phyloP scores from a whole-genome alignment of 1,140 invertebrate genomes.

The Limonius californicus region DNA sequence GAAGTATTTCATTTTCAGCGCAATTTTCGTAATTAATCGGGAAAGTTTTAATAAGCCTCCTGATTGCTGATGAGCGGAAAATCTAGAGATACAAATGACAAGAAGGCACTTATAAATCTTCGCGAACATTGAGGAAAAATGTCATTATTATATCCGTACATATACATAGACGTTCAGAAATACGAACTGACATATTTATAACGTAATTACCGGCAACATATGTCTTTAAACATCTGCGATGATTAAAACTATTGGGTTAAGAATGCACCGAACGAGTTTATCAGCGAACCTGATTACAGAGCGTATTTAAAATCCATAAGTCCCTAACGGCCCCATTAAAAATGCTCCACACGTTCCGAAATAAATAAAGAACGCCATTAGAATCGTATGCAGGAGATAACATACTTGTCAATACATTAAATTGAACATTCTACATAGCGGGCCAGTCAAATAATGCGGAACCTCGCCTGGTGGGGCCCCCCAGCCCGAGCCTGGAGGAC shows the following conservation, averaged over 20 bases:
- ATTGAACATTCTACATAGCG: constrained; percentile 38
- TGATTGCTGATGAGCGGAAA: too few species aligned
- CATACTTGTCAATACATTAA: constrained; percentile 46
- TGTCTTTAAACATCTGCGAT: constrained; percentile 4
- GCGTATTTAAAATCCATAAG: constrained; percentile 41
- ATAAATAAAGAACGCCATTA: constrained; percentile 43
- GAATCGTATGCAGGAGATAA: constrained; percentile 42
- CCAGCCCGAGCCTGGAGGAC: constrained; percentile 21
- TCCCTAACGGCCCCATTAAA: constrained; percentile 38
- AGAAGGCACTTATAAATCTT: not conserved
- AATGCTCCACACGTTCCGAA: constrained; percentile 38
- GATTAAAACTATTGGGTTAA: constrained; percentile 10
- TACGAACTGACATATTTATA: constrained; percentile 10
- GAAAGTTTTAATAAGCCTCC: too few species aligned
- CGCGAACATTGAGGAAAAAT: not conserved
- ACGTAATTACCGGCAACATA: constrained; percentile 4
- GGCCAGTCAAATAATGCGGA: constrained; percentile 26
- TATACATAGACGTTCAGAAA: not conserved
- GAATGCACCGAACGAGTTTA: constrained; percentile 8
- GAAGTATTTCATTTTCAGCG: too few species aligned
- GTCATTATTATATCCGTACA: not conserved
- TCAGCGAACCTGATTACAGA: constrained; percentile 10
- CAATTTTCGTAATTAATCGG: too few species aligned
- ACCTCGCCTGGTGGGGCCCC: not conserved
- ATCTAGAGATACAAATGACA: not conserved